Evolutionary conservation across 2,797 vertebrate species (phyloP), one percentile per base, ranked within the genome.

Genomic region (Cryptoprocta ferox): DNA sequence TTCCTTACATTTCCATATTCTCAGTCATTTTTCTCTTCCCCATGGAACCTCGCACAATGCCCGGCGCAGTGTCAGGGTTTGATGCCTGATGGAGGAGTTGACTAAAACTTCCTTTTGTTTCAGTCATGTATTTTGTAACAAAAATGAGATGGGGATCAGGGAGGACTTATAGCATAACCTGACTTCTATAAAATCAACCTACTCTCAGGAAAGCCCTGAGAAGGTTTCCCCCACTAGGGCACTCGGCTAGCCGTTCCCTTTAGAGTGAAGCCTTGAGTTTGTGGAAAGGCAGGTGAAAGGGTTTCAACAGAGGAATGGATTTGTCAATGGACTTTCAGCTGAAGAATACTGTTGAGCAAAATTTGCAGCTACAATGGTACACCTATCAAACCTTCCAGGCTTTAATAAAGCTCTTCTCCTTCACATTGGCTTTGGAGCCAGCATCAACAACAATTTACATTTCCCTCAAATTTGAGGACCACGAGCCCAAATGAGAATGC

Each of bases 71-170:
- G 15, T 45, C 84, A 92, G 91, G 65, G 65, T 68, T 89, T 80
- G 90, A 87, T 53, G n/a, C 53, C 88, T 37, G 84, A 45, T 76
- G 66, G 45, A 92, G 66, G n/a, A 84, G 61, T 81, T 39, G n/a
- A 91, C 71, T 68, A 37, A 63, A 90, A 90, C 32, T 30, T 96
- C 71, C 83, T 73, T 91, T 85, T 73, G 76, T 95, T 83, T 45
- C 71, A 73, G 90, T 71, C 37, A 90, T 2, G 7, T 76, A 84
- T 81, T 95, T 80, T 78, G 65, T 63, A 61, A 76, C 59, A 32
- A 92, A 92, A 91, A 81, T 78, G 90, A 92, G 84, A 50, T 21
- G 92, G 45, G 80, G 65, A 88, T 96, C 92, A 97, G 68, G 39
- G 81, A 71, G 66, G 94, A 87, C 82, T 95, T 88, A 82, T 1